These are phyloP conservation scores for Holcopasites calliopsidis DNA, from an alignment of 1,140 invertebrate genomes.

Conservation along the genomic window DNA sequence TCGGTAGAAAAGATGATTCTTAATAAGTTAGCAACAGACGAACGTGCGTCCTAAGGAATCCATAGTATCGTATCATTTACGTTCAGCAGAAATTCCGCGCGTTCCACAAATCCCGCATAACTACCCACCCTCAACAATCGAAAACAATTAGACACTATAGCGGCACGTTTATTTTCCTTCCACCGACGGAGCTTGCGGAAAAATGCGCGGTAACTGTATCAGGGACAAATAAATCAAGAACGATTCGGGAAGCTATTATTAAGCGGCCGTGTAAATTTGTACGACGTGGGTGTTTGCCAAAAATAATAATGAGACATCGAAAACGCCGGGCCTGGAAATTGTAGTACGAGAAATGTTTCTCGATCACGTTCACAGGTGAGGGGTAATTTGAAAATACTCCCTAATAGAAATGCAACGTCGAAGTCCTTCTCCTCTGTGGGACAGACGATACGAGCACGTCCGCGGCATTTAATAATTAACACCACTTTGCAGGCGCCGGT, in stretches of 20 bases:
- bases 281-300: background rate
- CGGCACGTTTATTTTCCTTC: constrained; percentile 5
- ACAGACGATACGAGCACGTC: constrained; percentile 43
- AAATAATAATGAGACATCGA: background rate
- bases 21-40: too few species aligned
- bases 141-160: background rate
- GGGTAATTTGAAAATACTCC: background rate
- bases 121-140: background rate
- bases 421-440: constrained; percentile 54
- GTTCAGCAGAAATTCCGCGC: background rate
- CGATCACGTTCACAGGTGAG: too few species aligned
- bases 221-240: background rate
- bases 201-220: background rate
- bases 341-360: too few species aligned
- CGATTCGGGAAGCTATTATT: constrained; percentile 16
- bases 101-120: background rate
- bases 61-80: too few species aligned
- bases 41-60: too few species aligned
- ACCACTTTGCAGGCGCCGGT: constrained; percentile 38
- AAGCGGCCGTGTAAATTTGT: background rate
- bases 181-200: background rate
- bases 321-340: background rate
- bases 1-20: too few species aligned
- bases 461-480: constrained; percentile 60
- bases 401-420: constrained; percentile 46